These are phyloP conservation scores for Hemiscyllium ocellatum DNA, from an alignment of 2,113 vertebrate genomes.

Conservation along the genomic window DNA sequence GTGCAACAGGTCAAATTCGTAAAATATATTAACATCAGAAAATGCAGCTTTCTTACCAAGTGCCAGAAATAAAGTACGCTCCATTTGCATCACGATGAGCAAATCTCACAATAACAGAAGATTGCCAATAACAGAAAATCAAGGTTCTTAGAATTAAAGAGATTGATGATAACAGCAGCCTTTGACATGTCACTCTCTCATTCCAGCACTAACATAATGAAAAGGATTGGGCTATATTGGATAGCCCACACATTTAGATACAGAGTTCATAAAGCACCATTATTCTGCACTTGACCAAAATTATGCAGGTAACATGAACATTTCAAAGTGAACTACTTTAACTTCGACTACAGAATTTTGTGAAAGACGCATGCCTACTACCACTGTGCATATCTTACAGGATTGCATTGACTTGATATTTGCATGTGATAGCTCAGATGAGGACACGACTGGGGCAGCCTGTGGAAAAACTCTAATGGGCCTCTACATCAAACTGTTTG, in stretches of 20 bases:
- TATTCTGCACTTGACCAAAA: not conserved
- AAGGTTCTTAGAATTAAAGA: not conserved
- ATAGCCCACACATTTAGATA: not conserved
- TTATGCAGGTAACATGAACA: not conserved
- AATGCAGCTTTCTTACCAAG: not conserved
- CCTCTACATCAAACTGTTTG: not conserved
- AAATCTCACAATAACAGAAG: not conserved
- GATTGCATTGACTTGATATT: not conserved
- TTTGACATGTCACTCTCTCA: not conserved
- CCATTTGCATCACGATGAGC: not conserved
- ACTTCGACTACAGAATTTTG: not conserved
- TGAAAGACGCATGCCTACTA: not conserved
- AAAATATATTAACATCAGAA: not conserved
- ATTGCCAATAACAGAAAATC: not conserved
- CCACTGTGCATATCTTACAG: not conserved
- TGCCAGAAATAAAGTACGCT: not conserved
- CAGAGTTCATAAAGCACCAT: not conserved
- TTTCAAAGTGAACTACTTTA: not conserved
- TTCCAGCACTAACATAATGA: not conserved
- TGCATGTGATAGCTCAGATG: not conserved
- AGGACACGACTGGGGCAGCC: not conserved
- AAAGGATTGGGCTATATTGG: not conserved
- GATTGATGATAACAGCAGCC: not conserved
- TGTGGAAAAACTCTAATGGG: not conserved
- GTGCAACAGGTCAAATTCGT: not conserved